phyloP scores from a whole-genome alignment of 1,140 invertebrate genomes.

The Scaptodrosophila lebanonensis region DNA sequence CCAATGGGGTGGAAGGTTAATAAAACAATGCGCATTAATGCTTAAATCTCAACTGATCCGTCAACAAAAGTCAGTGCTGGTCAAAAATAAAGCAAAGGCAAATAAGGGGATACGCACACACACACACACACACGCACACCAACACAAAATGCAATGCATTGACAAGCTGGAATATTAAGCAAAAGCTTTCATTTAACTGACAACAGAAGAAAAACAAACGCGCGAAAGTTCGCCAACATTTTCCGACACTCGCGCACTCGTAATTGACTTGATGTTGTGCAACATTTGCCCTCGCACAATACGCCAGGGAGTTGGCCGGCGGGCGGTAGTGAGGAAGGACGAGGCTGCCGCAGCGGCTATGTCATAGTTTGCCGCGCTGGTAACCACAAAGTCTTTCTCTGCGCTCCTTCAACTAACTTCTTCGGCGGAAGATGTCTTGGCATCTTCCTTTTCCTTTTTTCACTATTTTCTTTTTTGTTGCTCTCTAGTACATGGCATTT shows the following conservation, averaged over 20 bases:
- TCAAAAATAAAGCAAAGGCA: slow-evolving; percentile 12
- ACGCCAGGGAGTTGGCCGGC: slow-evolving; percentile 3
- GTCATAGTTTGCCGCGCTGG: slow-evolving; percentile 42
- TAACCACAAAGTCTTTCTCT: slow-evolving; percentile 6
- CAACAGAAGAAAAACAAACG: slow-evolving; percentile 26
- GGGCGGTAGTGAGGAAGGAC: neutral
- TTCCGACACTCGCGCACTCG: no score
- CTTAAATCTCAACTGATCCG: no score
- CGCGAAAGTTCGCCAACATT: slow-evolving; percentile 50
- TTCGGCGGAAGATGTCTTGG: slow-evolving; percentile 33
- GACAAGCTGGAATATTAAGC: slow-evolving; percentile 20
- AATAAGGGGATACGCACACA: neutral
- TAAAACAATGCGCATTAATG: no score
- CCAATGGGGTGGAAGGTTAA: no score
- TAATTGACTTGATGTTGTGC: slow-evolving; percentile 60
- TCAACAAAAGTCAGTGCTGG: neutral
- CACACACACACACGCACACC: slow-evolving; percentile 1
- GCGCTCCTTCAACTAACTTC: slow-evolving; percentile 14
- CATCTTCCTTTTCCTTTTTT: slow-evolving; percentile 10
- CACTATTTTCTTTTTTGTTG: slow-evolving; percentile 18
- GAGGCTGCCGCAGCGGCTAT: slow-evolving; percentile 27
- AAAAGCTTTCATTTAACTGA: slow-evolving; percentile 56
- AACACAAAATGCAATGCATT: slow-evolving; percentile 8
- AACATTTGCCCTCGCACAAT: slow-evolving; percentile 33
- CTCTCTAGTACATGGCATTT: slow-evolving; percentile 17